Conservation (phyloP, 2,888 invertebrate genomes). For the Amphipoea oculea region DNA sequence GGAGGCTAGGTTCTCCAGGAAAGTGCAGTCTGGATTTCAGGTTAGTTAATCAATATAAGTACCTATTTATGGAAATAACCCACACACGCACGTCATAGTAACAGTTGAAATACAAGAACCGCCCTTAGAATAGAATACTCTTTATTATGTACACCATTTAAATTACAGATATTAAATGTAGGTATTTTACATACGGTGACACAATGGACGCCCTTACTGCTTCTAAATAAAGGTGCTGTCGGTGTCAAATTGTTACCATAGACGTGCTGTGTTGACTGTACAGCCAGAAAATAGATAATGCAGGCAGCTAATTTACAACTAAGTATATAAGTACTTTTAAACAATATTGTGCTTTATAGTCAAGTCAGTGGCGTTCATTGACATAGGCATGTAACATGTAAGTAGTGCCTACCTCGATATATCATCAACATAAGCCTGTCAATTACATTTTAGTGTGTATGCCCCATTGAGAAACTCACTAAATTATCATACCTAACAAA, state of each 20-base stretch:
- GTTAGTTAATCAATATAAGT: slow-evolving; percentile 68
- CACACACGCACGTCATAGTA: neutral
- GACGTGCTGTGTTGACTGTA: neutral
- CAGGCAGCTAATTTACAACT: neutral
- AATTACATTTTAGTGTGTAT: too few species aligned
- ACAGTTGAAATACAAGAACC: neutral
- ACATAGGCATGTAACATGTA: too few species aligned
- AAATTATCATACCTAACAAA: too few species aligned
- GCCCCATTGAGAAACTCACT: too few species aligned
- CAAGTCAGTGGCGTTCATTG: too few species aligned
- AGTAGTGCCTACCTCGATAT: too few species aligned
- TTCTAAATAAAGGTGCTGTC: neutral
- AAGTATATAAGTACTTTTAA: neutral
- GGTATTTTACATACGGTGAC: neutral
- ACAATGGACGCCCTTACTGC: neutral
- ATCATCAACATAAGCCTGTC: too few species aligned
- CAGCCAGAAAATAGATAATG: neutral
- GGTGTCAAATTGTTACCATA: neutral
- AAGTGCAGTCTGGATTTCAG: slow-evolving; percentile 96
- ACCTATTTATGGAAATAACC: neutral
- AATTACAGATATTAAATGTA: neutral
- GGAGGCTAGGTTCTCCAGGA: slow-evolving; percentile 95
- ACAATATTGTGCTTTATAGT: neutral
- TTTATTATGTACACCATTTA: neutral
- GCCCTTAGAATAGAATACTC: neutral